Base-by-base conservation (phyloP, 2,113 vertebrate species). In the Eonycteris spelaea region DNA sequence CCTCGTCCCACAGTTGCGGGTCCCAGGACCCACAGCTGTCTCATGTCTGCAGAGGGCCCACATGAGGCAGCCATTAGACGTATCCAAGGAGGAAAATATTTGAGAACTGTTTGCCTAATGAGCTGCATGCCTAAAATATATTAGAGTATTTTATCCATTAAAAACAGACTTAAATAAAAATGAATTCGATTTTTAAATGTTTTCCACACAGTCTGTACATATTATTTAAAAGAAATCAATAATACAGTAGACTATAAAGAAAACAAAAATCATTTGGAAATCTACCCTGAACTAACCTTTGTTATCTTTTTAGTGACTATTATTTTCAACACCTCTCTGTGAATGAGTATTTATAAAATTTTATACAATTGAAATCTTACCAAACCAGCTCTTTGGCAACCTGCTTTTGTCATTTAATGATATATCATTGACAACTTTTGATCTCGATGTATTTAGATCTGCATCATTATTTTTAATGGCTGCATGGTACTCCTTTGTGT, bases 401-500 rank as follows among this genome's bases (percentile, higher is more conserved):
- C 35, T 86, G 55, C 59, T 95, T 84, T 91, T 88, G 13, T 57
- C 89, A 73, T 78, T 96, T 96, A 95, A 88, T 18, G 22, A 59
- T 61, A 70, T 79, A 2, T 43, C 40, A 86, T 59, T 11, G 45
- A 73, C 5, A 51, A 19, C n/a, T 90, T 94, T 95, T 86, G 61
- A 91, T 89, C 18, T 70, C 35, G 40, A 5, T 0, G 24, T 53
- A 40, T 93, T 78, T 94, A 73, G 38, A 48, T 68, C n/a, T 68
- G 33, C 43, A 21, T 93, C 77, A 92, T 88, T 95, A 96, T 91
- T 92, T 97, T 96, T 94, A 96, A 96, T 91, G 89, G 59, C 35
- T 95, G 82, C 48, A 63, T 96, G 77, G 24, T 97, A 92, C 35
- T 97, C 95, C 93, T 96, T 85, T 94, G 43, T 95, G 43, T 57